These are phyloP conservation scores for Ophioderma brevispina DNA, from an alignment of 35 echinoderm and acorn worm species.

Conservation along the genomic window DNA sequence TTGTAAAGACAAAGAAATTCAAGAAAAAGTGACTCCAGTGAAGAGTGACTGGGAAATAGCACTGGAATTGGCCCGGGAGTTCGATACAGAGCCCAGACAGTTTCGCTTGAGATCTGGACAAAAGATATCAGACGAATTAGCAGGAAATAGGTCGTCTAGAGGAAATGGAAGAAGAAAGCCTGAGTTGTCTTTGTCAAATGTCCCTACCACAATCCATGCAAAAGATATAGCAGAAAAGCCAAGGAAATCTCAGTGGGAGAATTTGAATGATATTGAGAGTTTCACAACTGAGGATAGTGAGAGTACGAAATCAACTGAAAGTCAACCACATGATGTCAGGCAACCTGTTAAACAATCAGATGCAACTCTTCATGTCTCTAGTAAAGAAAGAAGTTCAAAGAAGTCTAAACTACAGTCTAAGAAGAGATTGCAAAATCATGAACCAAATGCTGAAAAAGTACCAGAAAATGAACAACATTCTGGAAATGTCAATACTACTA, in stretches of 20 bases:
- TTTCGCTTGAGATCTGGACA: neutral
- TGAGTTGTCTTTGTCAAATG: neutral
- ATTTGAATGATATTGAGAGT: neutral
- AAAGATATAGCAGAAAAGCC: neutral
- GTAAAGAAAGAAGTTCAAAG: too few species aligned
- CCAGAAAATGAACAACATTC: too few species aligned
- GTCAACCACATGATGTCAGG: too few species aligned
- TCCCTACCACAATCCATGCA: neutral
- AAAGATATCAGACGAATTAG: neutral
- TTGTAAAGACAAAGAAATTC: neutral
- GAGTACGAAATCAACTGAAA: too few species aligned
- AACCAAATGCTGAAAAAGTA: too few species aligned
- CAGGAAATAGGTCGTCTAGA: neutral
- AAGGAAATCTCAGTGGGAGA: neutral
- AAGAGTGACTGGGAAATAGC: slow-evolving; percentile 91
- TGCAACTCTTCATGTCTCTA: too few species aligned
- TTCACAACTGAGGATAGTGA: neutral
- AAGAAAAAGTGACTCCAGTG: slow-evolving; percentile 2
- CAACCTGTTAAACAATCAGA: too few species aligned
- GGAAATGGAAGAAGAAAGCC: neutral
- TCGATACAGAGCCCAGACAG: slow-evolving; percentile 57
- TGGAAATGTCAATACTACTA: too few species aligned
- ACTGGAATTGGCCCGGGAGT: slow-evolving; percentile 65
- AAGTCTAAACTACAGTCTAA: too few species aligned
- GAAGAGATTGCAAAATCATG: too few species aligned